phyloP scores from a whole-genome alignment of 2,113 vertebrate species.

The Platichthys flesus region DNA sequence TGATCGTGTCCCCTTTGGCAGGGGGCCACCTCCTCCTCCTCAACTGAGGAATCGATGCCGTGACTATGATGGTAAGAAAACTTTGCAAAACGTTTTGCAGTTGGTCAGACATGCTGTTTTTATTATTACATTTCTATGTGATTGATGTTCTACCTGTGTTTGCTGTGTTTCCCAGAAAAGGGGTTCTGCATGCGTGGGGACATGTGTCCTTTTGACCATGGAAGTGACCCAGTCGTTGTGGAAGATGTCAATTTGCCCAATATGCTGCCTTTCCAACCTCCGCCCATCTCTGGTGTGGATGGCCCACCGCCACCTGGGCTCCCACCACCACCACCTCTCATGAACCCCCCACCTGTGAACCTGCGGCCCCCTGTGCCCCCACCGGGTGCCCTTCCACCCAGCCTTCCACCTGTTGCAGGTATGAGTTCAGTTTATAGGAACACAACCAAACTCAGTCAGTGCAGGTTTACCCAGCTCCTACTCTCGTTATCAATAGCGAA shows the following conservation, averaged over 20 bases:
- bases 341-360: slow-evolving; percentile 94
- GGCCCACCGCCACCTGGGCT: slow-evolving; percentile 90
- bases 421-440: slow-evolving; percentile 24
- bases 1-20: slow-evolving; percentile 88
- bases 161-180: slow-evolving; percentile 86
- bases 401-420: slow-evolving; percentile 95
- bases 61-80: slow-evolving; percentile 92
- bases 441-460: neutral
- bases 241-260: slow-evolving; percentile 97
- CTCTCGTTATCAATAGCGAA: neutral
- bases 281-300: slow-evolving; percentile 91
- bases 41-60: slow-evolving; percentile 94
- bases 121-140: neutral
- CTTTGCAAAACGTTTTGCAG: too few species aligned
- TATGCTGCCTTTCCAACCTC: slow-evolving; percentile 94
- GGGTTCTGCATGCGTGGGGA: slow-evolving; percentile 98
- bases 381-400: slow-evolving; percentile 91
- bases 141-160: neutral
- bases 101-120: too few species aligned
- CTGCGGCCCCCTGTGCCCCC: slow-evolving; percentile 93
- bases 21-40: slow-evolving; percentile 82
- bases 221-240: slow-evolving; percentile 97
- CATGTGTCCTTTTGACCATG: slow-evolving; percentile 98
- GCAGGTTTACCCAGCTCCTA: neutral
- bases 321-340: slow-evolving; percentile 90